Conservation (phyloP, 2,113 vertebrate species). For the Gallinago undulata region DNA sequence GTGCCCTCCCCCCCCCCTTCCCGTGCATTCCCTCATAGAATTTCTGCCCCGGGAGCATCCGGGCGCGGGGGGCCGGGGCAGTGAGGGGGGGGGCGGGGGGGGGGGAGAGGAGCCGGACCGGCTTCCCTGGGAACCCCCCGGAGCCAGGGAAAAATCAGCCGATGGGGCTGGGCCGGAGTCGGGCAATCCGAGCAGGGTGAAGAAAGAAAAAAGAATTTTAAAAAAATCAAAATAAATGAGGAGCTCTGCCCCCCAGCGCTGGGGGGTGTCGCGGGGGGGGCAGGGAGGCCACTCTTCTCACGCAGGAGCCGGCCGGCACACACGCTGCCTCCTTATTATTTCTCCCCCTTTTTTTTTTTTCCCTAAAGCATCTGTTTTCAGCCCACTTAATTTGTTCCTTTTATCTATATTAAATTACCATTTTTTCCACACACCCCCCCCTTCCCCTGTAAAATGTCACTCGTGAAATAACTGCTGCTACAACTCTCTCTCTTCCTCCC, state of each 20-base stretch:
- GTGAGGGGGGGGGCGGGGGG: neutral
- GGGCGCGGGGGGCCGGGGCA: neutral
- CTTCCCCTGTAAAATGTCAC: constrained; percentile 42
- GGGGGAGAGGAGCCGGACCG: neutral
- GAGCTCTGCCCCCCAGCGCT: neutral
- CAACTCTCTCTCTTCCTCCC: neutral
- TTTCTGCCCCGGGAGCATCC: fast-evolving
- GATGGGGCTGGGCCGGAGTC: neutral
- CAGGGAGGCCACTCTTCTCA: neutral
- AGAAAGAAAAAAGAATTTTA: too few species aligned
- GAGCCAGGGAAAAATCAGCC: neutral
- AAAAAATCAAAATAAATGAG: neutral
- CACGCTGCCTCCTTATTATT: neutral
- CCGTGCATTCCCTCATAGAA: neutral
- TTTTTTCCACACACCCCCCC: neutral
- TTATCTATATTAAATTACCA: constrained; percentile 74
- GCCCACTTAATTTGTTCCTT: constrained; percentile 71
- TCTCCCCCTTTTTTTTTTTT: neutral
- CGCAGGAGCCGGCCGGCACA: neutral
- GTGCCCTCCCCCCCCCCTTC: neutral
- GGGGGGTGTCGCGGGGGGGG: neutral
- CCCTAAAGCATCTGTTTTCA: constrained; percentile 55
- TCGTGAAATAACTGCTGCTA: neutral
- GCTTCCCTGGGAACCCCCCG: fast-evolving
- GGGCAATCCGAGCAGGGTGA: too few species aligned